Base-by-base conservation (phyloP, 2,797 vertebrate species). In the Bryconaethiops microstoma region DNA sequence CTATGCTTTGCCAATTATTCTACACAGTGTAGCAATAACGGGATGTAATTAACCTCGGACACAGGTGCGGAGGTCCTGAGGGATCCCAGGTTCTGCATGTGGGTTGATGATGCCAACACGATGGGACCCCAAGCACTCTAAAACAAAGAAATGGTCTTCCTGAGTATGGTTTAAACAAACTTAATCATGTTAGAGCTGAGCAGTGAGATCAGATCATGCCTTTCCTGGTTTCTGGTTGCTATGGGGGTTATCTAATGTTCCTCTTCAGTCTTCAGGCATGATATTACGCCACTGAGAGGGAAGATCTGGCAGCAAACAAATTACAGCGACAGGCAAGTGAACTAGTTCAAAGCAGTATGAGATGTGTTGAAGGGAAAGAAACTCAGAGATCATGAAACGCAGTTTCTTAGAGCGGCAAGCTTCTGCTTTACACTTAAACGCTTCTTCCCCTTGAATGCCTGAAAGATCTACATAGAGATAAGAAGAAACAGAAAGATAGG, bases 81-180 rank as follows among this genome's bases (percentile, higher is more conserved):
- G 91, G 80, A 93, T 90, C 48, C 80, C 87, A 4, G 91, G 80
- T 10, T 74, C 68, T 0, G 87, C 70, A 76, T 87, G 55, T 1
- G 86, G 74, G 54, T 87, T 92, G 85, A 77, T 91, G 77, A 95
- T 85, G 50, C 95, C 96, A 13, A 94, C 93, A 5, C 96, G 95
- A 82, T 97, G 93, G 29, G 92, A 93, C 52, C 95, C 96, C 79
- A 98, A 91, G 88, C 97, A 99, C 50, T 17, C 97, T 99, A 82
- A 40, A 57, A 65, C 40, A 65, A 59, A 48, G 2, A 78, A 4
- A 23, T 50, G 6, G 29, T 29, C 29, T 29, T 29, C 29, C 29
- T 29, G 29, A 29, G 29, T 29, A 3, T 29, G 29, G 29, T 5
- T 42, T 29, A 12, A 19, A 60, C 60, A 45, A 6, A 45, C 9